Evolutionary conservation across 1,140 invertebrate species (phyloP).

Genomic region (Drosophila kurseongensis): DNA sequence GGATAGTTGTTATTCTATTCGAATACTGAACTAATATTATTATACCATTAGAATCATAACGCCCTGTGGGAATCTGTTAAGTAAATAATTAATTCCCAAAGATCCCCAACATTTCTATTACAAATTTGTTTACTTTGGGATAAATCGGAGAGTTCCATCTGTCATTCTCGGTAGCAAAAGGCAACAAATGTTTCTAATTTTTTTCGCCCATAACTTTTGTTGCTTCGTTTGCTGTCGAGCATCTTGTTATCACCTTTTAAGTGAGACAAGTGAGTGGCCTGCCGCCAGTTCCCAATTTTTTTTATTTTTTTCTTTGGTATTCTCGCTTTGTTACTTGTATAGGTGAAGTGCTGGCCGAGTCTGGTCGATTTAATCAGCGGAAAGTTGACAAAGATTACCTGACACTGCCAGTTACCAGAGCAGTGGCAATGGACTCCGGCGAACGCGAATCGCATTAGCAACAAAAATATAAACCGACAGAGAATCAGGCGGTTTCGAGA

Average conservation of each 20-base stretch:
- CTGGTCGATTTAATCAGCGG: conserved; percentile 64
- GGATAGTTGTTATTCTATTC: conserved; percentile 19
- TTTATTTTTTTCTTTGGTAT: conserved; percentile 1
- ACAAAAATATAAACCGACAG: conserved; percentile 15
- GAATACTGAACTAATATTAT: conserved; percentile 18
- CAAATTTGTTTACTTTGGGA: conserved; percentile 53
- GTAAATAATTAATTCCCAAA: conserved; percentile 27
- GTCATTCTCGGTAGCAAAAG: conserved; percentile 41
- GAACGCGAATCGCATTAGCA: conserved; percentile 36
- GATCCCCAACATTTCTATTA: conserved; percentile 47
- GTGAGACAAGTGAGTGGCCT: conserved; percentile 76
- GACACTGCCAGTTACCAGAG: conserved; percentile 75
- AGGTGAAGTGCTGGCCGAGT: conserved; percentile 40
- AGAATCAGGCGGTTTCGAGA: conserved; percentile 14
- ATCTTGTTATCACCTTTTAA: conserved; percentile 82
- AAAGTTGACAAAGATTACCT: conserved; percentile 78
- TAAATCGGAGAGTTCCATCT: conserved; percentile 19
- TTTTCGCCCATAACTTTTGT: conserved; percentile 13
- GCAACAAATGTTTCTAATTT: conserved; percentile 46
- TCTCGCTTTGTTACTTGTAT: conserved; percentile 13
- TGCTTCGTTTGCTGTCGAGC: conserved; percentile 55
- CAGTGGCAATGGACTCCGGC: conserved; percentile 27
- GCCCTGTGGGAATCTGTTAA: conserved; percentile 26
- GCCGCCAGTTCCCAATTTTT: conserved; percentile 29
- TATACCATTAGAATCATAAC: conserved; percentile 24